Base-by-base conservation (phyloP, 2,888 invertebrate species). In the Eucera pruinosa region DNA sequence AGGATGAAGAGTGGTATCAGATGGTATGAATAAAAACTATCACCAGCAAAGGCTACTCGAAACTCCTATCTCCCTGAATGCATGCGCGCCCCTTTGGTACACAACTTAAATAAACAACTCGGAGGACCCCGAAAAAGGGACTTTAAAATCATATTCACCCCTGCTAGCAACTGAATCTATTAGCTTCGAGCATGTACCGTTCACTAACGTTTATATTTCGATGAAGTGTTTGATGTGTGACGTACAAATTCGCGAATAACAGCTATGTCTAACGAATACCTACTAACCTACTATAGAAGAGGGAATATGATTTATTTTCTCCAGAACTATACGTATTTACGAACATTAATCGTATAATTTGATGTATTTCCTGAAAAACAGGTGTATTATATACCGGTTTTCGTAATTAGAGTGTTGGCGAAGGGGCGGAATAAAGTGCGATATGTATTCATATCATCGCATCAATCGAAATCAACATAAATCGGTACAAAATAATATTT, bases 131-230 rank as follows among this genome's bases (percentile, higher is more conserved):
- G 45, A 23, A 58, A 57, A 65, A 65, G 57, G 57, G 74, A 72
- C 57, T 74, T 74, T 65, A 57, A 64, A 62, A 57, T 55, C 55
- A 72, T 66, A 66, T 64, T 74, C 74, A 65, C 73, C 74, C 74
- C 64, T 43, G 65, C 50, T 30, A 25, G 50, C 57, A 50, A 74
- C 73, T 74, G 74, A 74, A 74, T 72, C 73, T 74, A 74, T 74
- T 74, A 74, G 50, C 23, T 39, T 65, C 50, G 23, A 58, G 57
- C 64, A 47, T 54, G 60, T 54, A 57, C 36, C 67, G 23, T 25
- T 43, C 9, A 68, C 39, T 41, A 50, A 68, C 50, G 68, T 65
- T 54, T 58, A 66, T 66, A 57, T 23, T 20, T 52, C 64, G 39
- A 36, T 47, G 30, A 65, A 55, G 43, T 65, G 43, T 65, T 65